Conservation (phyloP, 2,113 vertebrate species). For the Erinaceus europaeus region DNA sequence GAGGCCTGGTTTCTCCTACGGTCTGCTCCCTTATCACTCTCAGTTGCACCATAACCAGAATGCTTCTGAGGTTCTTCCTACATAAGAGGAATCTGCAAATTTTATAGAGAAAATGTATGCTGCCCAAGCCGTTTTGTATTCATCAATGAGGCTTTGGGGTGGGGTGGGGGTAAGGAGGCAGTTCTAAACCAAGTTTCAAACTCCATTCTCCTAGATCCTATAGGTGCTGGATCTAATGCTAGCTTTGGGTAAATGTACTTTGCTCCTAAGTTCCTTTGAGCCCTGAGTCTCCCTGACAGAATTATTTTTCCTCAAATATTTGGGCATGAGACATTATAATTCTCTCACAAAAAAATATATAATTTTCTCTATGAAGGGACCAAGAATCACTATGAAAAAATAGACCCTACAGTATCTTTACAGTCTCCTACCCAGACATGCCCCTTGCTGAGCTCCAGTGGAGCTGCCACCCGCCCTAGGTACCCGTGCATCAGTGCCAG, state of each 20-base stretch:
- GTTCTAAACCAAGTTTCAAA: neutral
- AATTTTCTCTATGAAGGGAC: neutral
- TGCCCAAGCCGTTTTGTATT: neutral
- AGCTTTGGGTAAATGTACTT: neutral
- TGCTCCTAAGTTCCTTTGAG: neutral
- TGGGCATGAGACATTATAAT: neutral
- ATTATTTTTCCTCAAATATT: neutral
- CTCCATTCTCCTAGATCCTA: neutral
- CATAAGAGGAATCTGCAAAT: neutral
- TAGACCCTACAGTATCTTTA: neutral
- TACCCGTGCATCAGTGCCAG: slow-evolving; percentile 92
- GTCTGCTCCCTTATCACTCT: neutral
- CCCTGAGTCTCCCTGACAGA: neutral
- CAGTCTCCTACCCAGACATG: neutral
- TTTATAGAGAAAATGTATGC: neutral
- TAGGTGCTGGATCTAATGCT: neutral
- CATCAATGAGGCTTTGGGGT: neutral
- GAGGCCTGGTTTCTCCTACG: neutral
- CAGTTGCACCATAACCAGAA: neutral
- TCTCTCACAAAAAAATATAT: neutral
- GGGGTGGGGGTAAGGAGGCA: too few species aligned
- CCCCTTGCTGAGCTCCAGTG: neutral
- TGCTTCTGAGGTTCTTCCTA: neutral
- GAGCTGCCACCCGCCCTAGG: slow-evolving; percentile 7
- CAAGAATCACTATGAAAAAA: neutral